Evolutionary conservation across 2,113 vertebrate genomes (phyloP), one percentile per base, ranked within the genome.

Genomic region (Coreoperca whiteheadi): DNA sequence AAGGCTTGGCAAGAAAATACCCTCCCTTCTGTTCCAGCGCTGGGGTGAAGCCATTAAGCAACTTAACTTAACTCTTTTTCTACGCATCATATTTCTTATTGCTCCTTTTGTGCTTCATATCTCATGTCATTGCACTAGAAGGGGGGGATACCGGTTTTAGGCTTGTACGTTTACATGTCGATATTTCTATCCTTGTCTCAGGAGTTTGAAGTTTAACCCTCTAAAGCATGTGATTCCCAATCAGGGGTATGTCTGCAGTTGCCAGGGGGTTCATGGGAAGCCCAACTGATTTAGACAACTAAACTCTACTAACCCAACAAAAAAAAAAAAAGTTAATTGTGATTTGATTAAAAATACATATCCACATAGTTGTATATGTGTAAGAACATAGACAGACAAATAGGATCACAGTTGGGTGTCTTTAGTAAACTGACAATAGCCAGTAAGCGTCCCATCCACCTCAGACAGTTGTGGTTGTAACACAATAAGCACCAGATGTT

Each of bases 1-100:
- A 87, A 90, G 74, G 54, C 88, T 92, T 92, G 90, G 90, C 92
- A 90, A 77, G 82, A 85, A 87, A 89, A 90, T 77, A 77, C 57
- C 51, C 53, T 75, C 64, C 79, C 83, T 77, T 81, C 79, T 85
- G 60, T 85, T 84, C 59, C 66, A 82, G 83, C 61, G 53, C 81
- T 41, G 66, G 80, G 4, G 64, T 83, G 83, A 87, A 92, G 84
- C 89, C 86, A 81, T 86, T 90, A 80, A 87, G 75, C 65, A 85
- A 89, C 80, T 91, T 88, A 76, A 88, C 85, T 92, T 82, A 67
- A 46, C 71, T 75, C 53, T 54, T 61, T 74, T 81, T 81, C 37
- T 32, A 69, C 65, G 81, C 69, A 63, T 87, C 41, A 41, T 8
- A 51, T 37, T 84, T 82, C 74, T 86, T n/a, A 89, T 89, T 84